Base-by-base conservation (phyloP, 1,140 invertebrate species). In the Andrena cerasifolii region DNA sequence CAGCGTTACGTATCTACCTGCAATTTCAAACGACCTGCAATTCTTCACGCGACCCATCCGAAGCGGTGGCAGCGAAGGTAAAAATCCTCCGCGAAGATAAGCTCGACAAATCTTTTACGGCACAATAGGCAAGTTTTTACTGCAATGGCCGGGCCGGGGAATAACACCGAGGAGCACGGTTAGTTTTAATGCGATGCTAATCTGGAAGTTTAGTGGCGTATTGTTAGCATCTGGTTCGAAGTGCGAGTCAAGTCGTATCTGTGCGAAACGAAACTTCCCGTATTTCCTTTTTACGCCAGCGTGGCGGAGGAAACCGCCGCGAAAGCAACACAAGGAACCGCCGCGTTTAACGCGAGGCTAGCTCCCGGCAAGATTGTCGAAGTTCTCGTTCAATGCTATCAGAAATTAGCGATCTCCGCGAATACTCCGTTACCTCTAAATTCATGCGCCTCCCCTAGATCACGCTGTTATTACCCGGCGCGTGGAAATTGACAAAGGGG, bases 121-220 rank as follows among this genome's bases (percentile, higher is more conserved):
- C 31, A 5, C 47, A 10, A 43, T 18, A 21, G 18, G 47, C 33
- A 53, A 74, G 61, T 54, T 74, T 74, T 74, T 56, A 65, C n/a
- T 63, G 12, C 12, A 43, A 43, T 21, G 24, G 24, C 3, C 21
- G 18, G 21, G 61, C 12, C 26, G 4, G 24, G 8, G 71, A 24
- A 63, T 53, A 73, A 53, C 33, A 53, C 45, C 21, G 16, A 4
- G 51, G 2, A 26, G 33, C 31, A 26, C 28, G 36, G 71, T 74
- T 74, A 31, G 49, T 45, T 75, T 75, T 45, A 56, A 66, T 18
- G 71, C 47, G 71, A 74, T 74, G 51, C 51, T 66, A 67, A 75
- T 75, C 51, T 56, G 14, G 61, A 75, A 56, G 63, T 56, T 56
- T 21, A 54, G 26, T 26, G 26, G 28, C 18, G 62, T 24, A 31